Evolutionary conservation across 2,888 invertebrate genomes (phyloP), one percentile per base, ranked within the genome.

Genomic region (Bhutanitis thaidina): DNA sequence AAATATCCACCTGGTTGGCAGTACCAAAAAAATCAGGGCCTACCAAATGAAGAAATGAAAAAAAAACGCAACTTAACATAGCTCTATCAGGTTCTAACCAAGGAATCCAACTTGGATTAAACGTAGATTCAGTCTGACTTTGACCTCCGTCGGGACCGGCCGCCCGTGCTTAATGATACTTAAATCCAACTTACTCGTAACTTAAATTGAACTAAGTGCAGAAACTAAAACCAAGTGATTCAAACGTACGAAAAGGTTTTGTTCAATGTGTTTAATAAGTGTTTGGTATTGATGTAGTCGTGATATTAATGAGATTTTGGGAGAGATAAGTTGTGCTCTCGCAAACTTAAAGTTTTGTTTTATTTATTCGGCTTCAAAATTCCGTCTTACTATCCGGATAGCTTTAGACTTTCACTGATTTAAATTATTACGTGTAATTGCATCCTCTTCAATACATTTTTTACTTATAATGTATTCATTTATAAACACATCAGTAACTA

Each of bases 181-280:
- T 63, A 61, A 54, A 49, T 47, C 39, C 43, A 65, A 73, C 71
- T 71, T 70, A 67, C 57, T 65, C 73, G 67, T 62, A 73, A 76
- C 68, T 74, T 73, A 66, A 52, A 60, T 43, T 67, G 68, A 51
- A 56, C 52, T 57, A 49, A 52, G 47, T 40, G 57, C 58, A 61
- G 10, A 34, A 34, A 34, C 12, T 50, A 60, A 56, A 46, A 43
- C 36, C 37, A 48, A 41, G 40, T 43, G 43, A 25, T 39, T 38
- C 5, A 20, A n/a, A 34, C 3, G 16, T 15, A 7, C 5, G 3
- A 43, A 41, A 43, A 29, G 49, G 30, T 49, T 15, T 38, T 38
- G 13, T 39, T 14, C 0, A 16, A 10, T 13, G 40, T 29, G 40
- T n/a, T 8, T 36, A 15, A 36, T 32, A 38, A 10, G 14, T 46